A percentile compares a stretch with the other conserved stretches of the same genome.
phyloP scores from a whole-genome alignment of 2,797 vertebrate species.

The Neomorphus geoffroyi region DNA sequence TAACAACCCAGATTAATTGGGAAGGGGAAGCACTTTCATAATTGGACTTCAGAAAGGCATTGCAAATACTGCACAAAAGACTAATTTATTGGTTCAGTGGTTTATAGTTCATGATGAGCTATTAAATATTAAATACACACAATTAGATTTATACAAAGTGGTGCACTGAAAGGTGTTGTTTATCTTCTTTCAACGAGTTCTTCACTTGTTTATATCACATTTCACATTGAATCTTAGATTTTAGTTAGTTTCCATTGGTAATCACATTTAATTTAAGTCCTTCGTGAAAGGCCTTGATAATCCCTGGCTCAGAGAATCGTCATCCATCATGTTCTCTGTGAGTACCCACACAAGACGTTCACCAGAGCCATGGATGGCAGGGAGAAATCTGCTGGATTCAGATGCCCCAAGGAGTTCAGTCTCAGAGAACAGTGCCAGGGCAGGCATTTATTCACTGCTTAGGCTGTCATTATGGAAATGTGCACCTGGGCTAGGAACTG shows the following conservation, averaged over 20 bases:
- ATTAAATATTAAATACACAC: slow-evolving; percentile 32
- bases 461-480: not conserved
- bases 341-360: not conserved
- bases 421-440: not conserved
- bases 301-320: not conserved
- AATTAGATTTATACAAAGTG: not conserved
- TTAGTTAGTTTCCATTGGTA: not conserved
- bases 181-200: not conserved
- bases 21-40: not conserved
- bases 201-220: not conserved
- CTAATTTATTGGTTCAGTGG: slow-evolving; percentile 36
- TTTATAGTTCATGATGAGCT: slow-evolving; percentile 27
- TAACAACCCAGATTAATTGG: slow-evolving; percentile 43
- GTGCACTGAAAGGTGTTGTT: not conserved
- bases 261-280: not conserved
- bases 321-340: not conserved
- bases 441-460: not conserved
- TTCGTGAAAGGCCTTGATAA: not conserved
- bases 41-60: slow-evolving; percentile 20
- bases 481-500: not conserved
- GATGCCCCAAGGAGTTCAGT: not conserved
- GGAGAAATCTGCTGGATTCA: not conserved
- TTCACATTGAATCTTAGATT: not conserved
- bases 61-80: slow-evolving; percentile 27
- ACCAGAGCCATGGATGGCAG: not conserved